Evolutionary conservation across 2,797 vertebrate genomes (phyloP).

Genomic region (Adrianichthys oophorus): DNA sequence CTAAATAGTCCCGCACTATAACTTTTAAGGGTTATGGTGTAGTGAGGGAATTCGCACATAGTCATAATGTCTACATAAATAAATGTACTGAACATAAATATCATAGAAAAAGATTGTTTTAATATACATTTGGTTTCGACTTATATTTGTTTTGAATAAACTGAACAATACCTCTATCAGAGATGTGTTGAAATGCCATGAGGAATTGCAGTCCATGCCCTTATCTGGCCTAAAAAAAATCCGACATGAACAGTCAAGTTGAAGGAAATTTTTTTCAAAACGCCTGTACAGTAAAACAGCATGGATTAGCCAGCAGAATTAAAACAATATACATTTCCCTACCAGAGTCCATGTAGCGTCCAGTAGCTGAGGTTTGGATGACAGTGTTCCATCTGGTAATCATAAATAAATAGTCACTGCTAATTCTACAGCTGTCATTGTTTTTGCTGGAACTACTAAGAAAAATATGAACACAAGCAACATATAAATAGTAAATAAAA

Average conservation of each 20-base stretch:
- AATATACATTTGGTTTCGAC: background rate
- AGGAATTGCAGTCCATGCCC: slow-evolving; percentile 69
- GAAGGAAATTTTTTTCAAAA: too few species aligned
- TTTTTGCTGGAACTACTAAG: background rate
- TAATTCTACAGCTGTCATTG: too few species aligned
- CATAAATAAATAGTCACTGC: background rate
- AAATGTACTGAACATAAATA: too few species aligned
- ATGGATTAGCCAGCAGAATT: background rate
- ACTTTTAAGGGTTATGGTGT: too few species aligned
- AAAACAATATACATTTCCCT: slow-evolving; percentile 10
- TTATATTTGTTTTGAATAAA: background rate
- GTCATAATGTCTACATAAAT: too few species aligned
- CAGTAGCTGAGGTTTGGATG: slow-evolving; percentile 70
- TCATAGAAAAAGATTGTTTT: too few species aligned
- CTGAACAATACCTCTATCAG: slow-evolving; percentile 71
- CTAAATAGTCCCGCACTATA: too few species aligned
- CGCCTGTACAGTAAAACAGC: too few species aligned
- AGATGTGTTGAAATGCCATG: slow-evolving; percentile 79
- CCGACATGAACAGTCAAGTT: background rate
- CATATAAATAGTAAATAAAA: too few species aligned
- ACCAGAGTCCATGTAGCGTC: slow-evolving; percentile 84
- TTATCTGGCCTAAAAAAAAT: slow-evolving; percentile 72
- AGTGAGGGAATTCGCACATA: too few species aligned
- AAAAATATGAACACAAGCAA: background rate
- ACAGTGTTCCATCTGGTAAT: slow-evolving; percentile 73